Evolutionary conservation across 2,888 invertebrate species (phyloP).

Genomic region (Polydrusus pterygomalis): DNA sequence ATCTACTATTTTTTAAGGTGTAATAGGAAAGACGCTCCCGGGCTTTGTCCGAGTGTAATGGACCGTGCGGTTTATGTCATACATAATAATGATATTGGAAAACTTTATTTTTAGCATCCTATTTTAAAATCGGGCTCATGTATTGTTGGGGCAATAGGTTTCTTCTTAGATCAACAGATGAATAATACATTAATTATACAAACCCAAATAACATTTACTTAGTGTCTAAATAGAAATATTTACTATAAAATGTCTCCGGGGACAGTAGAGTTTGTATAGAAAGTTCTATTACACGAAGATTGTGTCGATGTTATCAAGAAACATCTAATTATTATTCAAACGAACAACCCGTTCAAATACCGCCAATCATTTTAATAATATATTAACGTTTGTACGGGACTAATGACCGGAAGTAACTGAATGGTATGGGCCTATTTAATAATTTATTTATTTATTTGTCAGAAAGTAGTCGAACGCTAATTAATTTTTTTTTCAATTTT

Average conservation of each 20-base stretch:
- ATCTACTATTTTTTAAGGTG: conserved; percentile 26
- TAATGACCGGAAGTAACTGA: conserved; percentile 10
- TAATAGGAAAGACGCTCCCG: conserved; percentile 24
- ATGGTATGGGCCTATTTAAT: neutral
- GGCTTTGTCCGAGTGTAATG: conserved; percentile 13
- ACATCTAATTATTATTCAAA: conserved; percentile 20
- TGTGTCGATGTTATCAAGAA: conserved; percentile 10
- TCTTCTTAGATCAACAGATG: neutral
- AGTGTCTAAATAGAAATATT: no score
- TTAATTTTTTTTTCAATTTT: no score
- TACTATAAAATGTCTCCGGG: no score
- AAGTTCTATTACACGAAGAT: neutral
- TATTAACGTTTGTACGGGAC: conserved; percentile 1
- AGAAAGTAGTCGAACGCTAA: no score
- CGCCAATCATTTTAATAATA: conserved; percentile 16
- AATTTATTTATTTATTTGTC: no score
- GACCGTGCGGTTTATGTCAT: conserved; percentile 26
- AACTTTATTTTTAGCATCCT: conserved; percentile 21
- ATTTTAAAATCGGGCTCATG: conserved; percentile 20
- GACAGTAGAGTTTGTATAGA: neutral
- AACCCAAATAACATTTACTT: no score
- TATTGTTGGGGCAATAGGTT: conserved; percentile 1
- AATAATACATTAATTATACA: neutral
- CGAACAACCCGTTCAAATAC: neutral
- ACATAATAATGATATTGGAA: conserved; percentile 27